Evolutionary conservation across 2,888 invertebrate genomes (phyloP), one percentile per base, ranked within the genome.

Genomic region (Drosophila anomalata): DNA sequence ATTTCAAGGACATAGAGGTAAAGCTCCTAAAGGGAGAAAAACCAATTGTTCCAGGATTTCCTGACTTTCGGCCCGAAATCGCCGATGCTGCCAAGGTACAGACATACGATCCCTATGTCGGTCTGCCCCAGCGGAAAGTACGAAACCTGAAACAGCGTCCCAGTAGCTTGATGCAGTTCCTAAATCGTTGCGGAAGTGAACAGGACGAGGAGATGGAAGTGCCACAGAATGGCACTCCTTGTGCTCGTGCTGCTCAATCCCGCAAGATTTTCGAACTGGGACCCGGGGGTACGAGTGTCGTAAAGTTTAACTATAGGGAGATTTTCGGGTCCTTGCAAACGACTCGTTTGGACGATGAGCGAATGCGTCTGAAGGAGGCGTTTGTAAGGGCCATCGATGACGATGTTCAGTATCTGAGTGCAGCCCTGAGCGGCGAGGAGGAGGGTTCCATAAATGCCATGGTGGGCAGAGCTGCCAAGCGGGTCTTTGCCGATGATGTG

Each of bases 311-410:
- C 55, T 87, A 78, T 56, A 69, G 39, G 0, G 58, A 61, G 24
- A 33, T 82, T 0, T 87, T 84, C 12, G 56, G 51, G 4, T 8
- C 52, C 1, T 0, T n/a, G 12, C 33, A 41, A 1, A 5, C 7
- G 0, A 68, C 29, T 3, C 12, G 5, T 0, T 29, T 57, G 6
- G 29, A 58, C 14, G 47, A 46, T 1, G 65, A 77, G 12, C 20
- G 55, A 26, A 5, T 62, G 44, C 41, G 50, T 1, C 31, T 80
- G 0, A 87, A 73, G 29, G 53, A 22, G 6, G 52, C 70, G 17
- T 75, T 75, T 24, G 54, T 81, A 1, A 57, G 71, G 29, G 85
- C 87, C 1, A 24, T 83, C 20, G 70, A 75, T 20, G 71, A 63
- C 24, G 79, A 81, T 54, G 63, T 62, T 11, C 73, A 74, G 51